Evolutionary conservation across 1,140 invertebrate species (phyloP), one percentile per base, ranked within the genome.

Genomic region (Sarcophaga bullata): DNA sequence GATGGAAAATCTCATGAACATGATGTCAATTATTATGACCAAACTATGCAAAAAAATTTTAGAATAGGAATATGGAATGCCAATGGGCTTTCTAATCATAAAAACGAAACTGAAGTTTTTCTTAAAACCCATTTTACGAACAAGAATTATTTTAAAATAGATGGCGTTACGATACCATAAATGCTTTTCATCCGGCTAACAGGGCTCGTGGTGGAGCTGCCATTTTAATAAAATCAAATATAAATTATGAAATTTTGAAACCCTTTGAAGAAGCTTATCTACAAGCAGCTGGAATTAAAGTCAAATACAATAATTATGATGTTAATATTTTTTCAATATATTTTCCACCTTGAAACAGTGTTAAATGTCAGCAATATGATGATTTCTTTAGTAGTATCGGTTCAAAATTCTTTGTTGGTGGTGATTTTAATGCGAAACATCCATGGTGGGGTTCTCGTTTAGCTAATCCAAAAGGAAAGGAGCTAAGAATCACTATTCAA

Each of bases 151-250:
- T n/a, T n/a, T n/a, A n/a, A n/a, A n/a, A n/a, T n/a, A n/a, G n/a
- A n/a, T n/a, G n/a, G n/a, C n/a, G n/a, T n/a, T n/a, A n/a, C n/a
- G n/a, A n/a, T n/a, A n/a, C n/a, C n/a, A n/a, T n/a, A n/a, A n/a
- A n/a, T 17, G 62, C 62, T 17, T 17, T 17, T 72, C 62, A 72
- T 72, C 68, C 6, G 8, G 68, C 48, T 4, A 4, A 19, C 19
- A 10, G 72, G 83, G 80, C 84, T 13, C 83, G 82, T 52, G 82
- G 78, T 15, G 84, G 81, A 5, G 13, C 81, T 13, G 80, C 83
- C 8, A 81, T 84, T 54, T 0, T 84, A 48, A 68, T 84, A 11
- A 84, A 83, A 52, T 54, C 58, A 7, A 75, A 17, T 9, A 25
- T 73, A 11, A 11, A 37, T 37, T 73, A 19, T 37, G n/a, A 73